phyloP scores from a whole-genome alignment of 53 echinoderm and acorn worm genomes.

The Holothuria leucospilota region DNA sequence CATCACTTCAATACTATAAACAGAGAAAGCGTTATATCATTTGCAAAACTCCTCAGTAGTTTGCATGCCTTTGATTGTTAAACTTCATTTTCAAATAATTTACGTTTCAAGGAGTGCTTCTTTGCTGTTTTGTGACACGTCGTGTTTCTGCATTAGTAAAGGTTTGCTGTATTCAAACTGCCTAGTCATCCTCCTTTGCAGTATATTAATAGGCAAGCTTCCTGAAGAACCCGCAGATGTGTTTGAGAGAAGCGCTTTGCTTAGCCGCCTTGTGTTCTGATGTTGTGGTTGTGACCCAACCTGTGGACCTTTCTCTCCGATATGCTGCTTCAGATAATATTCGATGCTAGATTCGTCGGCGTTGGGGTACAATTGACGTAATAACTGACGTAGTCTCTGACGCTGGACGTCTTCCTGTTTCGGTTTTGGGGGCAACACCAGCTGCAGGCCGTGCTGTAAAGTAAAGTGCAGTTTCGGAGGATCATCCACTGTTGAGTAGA shows the following conservation, averaged over 20 bases:
- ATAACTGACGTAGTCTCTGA: conserved; percentile 58
- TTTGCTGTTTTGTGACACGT: conserved; percentile 1
- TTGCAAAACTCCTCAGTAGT: too few species aligned
- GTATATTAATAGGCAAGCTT: not conserved
- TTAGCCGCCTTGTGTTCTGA: not conserved
- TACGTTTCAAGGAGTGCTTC: not conserved
- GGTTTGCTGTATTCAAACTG: not conserved
- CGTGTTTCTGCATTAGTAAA: not conserved
- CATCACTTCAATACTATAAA: too few species aligned
- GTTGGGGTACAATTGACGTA: conserved; percentile 72
- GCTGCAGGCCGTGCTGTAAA: conserved; percentile 82
- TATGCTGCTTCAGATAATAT: conserved; percentile 50
- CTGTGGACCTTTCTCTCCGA: not conserved
- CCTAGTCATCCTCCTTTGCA: not conserved
- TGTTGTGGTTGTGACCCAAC: not conserved
- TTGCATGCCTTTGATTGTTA: too few species aligned
- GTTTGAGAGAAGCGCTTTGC: not conserved
- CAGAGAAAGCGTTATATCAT: too few species aligned
- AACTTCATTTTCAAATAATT: too few species aligned
- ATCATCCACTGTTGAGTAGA: conserved; percentile 75
- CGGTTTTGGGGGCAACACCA: conserved; percentile 88
- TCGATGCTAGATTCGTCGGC: conserved; percentile 53
- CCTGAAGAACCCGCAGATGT: not conserved
- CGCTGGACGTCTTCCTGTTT: conserved; percentile 51
- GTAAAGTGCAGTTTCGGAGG: conserved; percentile 82